Conservation (phyloP, 2,113 vertebrate species). For the Corythoichthys haematopterus region DNA sequence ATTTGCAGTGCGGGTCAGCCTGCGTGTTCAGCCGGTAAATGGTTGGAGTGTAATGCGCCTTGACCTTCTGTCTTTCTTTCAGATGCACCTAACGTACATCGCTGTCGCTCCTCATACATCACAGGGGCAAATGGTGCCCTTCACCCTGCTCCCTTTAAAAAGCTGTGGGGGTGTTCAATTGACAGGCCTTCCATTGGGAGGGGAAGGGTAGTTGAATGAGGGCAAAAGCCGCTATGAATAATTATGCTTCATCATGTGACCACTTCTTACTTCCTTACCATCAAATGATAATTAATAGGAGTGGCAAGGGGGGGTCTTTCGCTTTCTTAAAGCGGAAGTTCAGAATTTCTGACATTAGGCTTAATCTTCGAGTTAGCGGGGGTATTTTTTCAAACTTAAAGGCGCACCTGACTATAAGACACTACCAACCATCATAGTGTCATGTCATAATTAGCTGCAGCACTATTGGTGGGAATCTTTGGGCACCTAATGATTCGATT, state of each 20-base stretch:
- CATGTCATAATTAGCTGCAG: no score
- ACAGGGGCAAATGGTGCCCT: conserved; percentile 46
- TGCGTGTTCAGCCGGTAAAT: conserved; percentile 57
- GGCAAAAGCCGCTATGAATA: conserved; percentile 62
- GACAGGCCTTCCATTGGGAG: conserved; percentile 23
- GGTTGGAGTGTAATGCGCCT: conserved; percentile 65
- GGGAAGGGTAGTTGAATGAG: conserved; percentile 12
- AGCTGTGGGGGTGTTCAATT: conserved; percentile 18
- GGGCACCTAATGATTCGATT: no score
- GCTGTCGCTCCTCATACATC: conserved; percentile 70
- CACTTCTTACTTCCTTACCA: conserved; percentile 55
- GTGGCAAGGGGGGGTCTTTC: conserved; percentile 56
- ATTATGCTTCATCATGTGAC: conserved; percentile 56
- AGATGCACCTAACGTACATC: conserved; percentile 65
- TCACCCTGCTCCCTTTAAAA: conserved; percentile 58
- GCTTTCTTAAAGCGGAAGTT: conserved; percentile 59
- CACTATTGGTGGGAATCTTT: no score
- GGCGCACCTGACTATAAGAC: no score
- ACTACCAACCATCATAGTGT: no score
- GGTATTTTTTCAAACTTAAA: no score
- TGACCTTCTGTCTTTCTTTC: conserved; percentile 72
- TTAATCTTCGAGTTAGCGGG: no score
- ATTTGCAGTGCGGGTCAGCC: conserved; percentile 62
- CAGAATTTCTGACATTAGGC: conserved; percentile 10
- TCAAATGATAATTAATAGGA: conserved; percentile 66